A percentile compares a stretch with the other conserved stretches of the same genome.
Evolutionary conservation across 2,888 invertebrate genomes (phyloP).

Genomic region (Nesidiocoris tenuis): DNA sequence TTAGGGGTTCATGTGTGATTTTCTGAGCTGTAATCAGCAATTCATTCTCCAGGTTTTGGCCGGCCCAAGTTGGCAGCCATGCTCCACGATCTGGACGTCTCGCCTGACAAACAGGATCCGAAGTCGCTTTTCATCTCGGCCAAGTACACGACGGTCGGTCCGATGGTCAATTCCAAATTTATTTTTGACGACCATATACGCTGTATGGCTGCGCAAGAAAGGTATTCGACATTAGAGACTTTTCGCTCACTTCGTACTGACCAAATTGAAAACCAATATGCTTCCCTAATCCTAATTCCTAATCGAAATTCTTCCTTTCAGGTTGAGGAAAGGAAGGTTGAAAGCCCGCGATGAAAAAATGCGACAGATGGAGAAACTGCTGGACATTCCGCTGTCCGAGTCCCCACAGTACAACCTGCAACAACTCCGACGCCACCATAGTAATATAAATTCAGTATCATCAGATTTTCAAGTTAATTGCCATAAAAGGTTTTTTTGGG

Average conservation of each 20-base stretch:
- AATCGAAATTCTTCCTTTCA: conserved; percentile 49
- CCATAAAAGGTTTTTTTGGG: too few relatives aligned
- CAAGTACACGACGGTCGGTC: conserved; percentile 71
- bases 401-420: conserved; percentile 49
- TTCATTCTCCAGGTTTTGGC: conserved; percentile 75
- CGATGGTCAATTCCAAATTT: conserved; percentile 86
- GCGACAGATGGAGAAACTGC: conserved; percentile 87
- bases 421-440: conserved; percentile 52
- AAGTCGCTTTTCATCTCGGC: conserved; percentile 91
- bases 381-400: conserved; percentile 70
- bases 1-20: too few relatives aligned
- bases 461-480: too few relatives aligned
- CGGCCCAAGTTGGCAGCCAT: conserved; percentile 83
- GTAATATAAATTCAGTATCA: too few relatives aligned
- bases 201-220: conserved; percentile 98
- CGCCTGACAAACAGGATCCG: conserved; percentile 93
- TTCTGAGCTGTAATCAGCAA: not conserved
- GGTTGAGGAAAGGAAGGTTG: conserved; percentile 71
- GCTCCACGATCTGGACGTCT: conserved; percentile 83
- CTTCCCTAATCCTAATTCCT: too few relatives aligned
- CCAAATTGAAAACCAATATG: too few relatives aligned
- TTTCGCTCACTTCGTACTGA: not conserved
- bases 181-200: conserved; percentile 98
- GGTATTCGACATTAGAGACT: conserved; percentile 59
- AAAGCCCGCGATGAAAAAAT: conserved; percentile 96